Base-by-base conservation (phyloP, 2,888 invertebrate genomes). In the Cantharis lateralis region DNA sequence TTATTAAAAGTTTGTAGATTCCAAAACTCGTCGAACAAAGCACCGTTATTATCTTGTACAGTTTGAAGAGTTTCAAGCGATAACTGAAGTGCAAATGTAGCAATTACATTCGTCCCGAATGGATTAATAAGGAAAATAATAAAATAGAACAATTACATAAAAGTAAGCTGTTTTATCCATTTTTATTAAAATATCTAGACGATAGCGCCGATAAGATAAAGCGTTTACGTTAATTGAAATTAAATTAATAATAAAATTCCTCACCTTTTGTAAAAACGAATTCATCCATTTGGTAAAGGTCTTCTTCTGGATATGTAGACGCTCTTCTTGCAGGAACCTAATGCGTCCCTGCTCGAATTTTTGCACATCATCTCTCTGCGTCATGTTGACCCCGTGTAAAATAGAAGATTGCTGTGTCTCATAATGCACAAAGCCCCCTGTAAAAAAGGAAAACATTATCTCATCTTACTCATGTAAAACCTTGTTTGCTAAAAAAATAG, bases 201-300 rank as follows among this genome's bases (percentile, higher is more conserved):
- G 48, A 48, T 48, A 48, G 48, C 48, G 7, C n/a, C 48, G 48
- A 48, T 48, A 48, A 48, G 48, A 48, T 48, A 48, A 48, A 48
- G n/a, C 7, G 48, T n/a, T 48, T 7, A n/a, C 48, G 48, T n/a
- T 48, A 48, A 48, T 48, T 63, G 18, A 63, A 18, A 18, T 18
- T 63, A 63, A 2, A 11, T 11, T 15, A 63, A 63, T 18, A 15
- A 66, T 7, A 66, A 66, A 71, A 74, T n/a, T 13, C 7, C 76
- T 82, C 86, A 97, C 98, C 95, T 97, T 98, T 87, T 95, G 93
- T 85, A 98, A 90, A 89, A 98, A 98, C 16, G 97, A 97, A 90
- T 98, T 98, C 95, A 98, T 96, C 98, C 98, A 98, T 96, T 99
- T 99, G 84, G 99, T 99, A 90, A 99, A 99, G 28, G 99, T 99